A percentile compares a stretch with the other conserved stretches of the same genome.
Conservation (phyloP, 2,888 invertebrate species). For the Serrognathus titanus region DNA sequence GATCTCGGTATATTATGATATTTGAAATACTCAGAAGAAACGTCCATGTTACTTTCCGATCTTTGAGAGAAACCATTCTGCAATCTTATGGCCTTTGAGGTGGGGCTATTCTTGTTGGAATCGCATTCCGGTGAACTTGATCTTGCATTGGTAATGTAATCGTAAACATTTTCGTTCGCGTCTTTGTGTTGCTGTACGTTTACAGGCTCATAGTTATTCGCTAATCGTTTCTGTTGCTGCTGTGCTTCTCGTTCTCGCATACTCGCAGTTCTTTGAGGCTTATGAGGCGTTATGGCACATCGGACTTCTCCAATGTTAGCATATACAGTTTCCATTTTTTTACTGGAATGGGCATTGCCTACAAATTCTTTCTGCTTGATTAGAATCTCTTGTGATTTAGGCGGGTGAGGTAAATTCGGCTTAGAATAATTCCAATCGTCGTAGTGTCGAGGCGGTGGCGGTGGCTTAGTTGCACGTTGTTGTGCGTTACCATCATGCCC, state of each 20-base stretch:
- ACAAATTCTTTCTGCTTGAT: conserved; percentile 55
- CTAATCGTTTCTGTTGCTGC: conserved; percentile 30
- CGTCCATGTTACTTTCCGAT: conserved; percentile 53
- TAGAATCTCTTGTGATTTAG: conserved; percentile 63
- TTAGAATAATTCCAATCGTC: conserved; percentile 56
- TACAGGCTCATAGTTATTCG: conserved; percentile 40
- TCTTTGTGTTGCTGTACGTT: conserved; percentile 34
- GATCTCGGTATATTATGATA: conserved; percentile 58
- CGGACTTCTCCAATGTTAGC: conserved; percentile 83
- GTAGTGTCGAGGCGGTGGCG: conserved; percentile 69
- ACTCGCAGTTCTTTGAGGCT: conserved; percentile 82
- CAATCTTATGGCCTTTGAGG: conserved; percentile 40
- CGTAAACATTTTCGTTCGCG: conserved; percentile 59
- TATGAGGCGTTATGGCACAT: conserved; percentile 71
- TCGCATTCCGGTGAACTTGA: conserved; percentile 69
- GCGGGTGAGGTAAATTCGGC: conserved; percentile 67
- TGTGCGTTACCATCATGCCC: conserved; percentile 24
- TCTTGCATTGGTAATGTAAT: conserved; percentile 62
- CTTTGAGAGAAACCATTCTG: conserved; percentile 46
- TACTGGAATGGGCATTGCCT: conserved; percentile 49
- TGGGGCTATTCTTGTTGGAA: conserved; percentile 49
- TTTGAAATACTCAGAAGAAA: conserved; percentile 57
- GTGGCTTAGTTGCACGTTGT: conserved; percentile 52
- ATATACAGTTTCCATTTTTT: conserved; percentile 61
- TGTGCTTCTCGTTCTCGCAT: conserved; percentile 74